Evolutionary conservation across 2,888 invertebrate genomes (phyloP).

Genomic region (Adelognathus sp.): DNA sequence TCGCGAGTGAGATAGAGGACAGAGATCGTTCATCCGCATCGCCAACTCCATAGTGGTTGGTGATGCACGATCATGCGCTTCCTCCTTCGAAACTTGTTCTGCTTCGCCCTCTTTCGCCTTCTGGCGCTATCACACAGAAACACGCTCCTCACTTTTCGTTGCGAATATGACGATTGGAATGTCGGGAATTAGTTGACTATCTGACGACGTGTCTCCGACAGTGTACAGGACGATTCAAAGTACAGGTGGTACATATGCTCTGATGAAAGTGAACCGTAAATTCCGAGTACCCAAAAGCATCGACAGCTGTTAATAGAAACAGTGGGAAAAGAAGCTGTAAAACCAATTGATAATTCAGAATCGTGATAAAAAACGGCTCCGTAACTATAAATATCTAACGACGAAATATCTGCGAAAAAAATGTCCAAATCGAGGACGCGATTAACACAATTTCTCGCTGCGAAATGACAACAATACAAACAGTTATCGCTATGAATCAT

Average conservation of each 20-base stretch:
- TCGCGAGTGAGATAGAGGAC: constrained; percentile 22
- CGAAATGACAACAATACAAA: no score
- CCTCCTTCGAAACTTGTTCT: constrained; percentile 19
- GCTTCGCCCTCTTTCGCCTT: constrained; percentile 24
- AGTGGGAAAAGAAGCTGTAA: no score
- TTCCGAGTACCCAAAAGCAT: no score
- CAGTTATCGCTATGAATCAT: no score
- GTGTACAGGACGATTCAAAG: neutral
- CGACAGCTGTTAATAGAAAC: no score
- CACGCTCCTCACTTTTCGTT: constrained; percentile 2
- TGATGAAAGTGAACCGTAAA: no score
- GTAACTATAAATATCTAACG: no score
- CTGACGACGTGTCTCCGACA: neutral
- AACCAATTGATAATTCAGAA: no score
- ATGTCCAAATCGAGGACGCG: no score
- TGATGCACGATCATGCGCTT: constrained; percentile 32
- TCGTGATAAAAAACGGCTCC: no score
- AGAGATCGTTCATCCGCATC: constrained; percentile 31
- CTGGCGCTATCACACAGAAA: constrained; percentile 20
- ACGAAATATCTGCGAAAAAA: no score
- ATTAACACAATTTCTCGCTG: no score
- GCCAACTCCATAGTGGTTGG: constrained; percentile 41
- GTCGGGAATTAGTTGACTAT: neutral
- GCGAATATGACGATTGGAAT: constrained; percentile 25
- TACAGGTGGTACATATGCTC: neutral